phyloP scores from a whole-genome alignment of 2,113 vertebrate genomes.

The Ranitomeya variabilis region DNA sequence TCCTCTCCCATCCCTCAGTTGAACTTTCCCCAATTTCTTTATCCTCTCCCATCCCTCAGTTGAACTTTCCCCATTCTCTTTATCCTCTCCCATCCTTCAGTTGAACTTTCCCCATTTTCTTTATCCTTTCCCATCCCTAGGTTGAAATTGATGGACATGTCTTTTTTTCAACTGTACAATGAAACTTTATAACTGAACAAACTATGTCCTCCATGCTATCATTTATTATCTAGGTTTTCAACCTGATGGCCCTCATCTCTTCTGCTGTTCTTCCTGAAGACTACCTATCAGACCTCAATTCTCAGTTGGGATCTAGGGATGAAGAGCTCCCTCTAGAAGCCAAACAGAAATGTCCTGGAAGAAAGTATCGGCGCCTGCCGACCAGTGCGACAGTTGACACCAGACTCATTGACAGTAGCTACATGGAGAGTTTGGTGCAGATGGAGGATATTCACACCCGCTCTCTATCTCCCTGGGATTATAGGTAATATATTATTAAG shows the following conservation, averaged over 20 bases:
- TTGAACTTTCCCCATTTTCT: too few relatives aligned
- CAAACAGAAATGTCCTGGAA: not conserved
- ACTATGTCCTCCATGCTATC: not conserved
- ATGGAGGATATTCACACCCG: not conserved
- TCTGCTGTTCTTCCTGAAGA: conserved; percentile 6
- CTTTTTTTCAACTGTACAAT: too few relatives aligned
- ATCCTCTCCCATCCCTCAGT: too few relatives aligned
- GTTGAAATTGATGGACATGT: too few relatives aligned
- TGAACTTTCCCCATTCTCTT: too few relatives aligned
- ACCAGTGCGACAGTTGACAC: not conserved
- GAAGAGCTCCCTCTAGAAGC: not conserved
- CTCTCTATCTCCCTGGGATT: conserved; percentile 39
- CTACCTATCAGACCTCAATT: not conserved
- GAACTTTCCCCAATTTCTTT: too few relatives aligned
- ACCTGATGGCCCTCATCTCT: not conserved
- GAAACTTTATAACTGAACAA: too few relatives aligned
- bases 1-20: too few relatives aligned
- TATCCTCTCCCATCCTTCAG: too few relatives aligned
- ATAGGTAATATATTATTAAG: not conserved
- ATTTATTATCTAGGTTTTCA: not conserved
- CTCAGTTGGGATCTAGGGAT: not conserved
- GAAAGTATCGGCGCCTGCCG: not conserved
- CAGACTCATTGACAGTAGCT: conserved; percentile 5
- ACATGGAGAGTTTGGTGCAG: not conserved
- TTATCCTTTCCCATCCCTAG: too few relatives aligned